Evolutionary conservation across 2,888 invertebrate genomes (phyloP).

Genomic region (Netelia melanura): DNA sequence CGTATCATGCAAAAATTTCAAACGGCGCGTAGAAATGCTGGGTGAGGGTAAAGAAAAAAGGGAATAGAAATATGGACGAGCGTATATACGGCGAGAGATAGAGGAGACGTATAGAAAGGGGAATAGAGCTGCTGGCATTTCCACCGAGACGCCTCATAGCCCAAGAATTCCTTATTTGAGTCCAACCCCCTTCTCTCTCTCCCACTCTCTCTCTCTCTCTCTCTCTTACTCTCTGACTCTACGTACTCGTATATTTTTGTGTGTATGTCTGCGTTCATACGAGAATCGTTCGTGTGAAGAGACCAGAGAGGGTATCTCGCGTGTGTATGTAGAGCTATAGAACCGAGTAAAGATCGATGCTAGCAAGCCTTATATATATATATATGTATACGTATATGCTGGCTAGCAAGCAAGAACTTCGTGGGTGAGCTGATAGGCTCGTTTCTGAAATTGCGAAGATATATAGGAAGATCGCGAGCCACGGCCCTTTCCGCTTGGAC

Average conservation of each 20-base stretch:
- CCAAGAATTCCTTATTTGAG: constrained; percentile 68
- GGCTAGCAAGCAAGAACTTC: constrained; percentile 49
- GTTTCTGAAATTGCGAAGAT: constrained; percentile 66
- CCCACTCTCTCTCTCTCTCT: no score
- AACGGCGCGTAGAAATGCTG: not conserved
- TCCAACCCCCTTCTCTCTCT: constrained; percentile 35
- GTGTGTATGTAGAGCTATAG: constrained; percentile 40
- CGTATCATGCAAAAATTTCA: constrained; percentile 30
- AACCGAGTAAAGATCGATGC: constrained; percentile 65
- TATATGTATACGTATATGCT: constrained; percentile 7
- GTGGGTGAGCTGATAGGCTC: constrained; percentile 59
- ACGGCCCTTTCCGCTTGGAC: constrained; percentile 49
- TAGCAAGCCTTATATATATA: constrained; percentile 39
- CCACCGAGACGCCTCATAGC: constrained; percentile 61
- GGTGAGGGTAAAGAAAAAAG: constrained; percentile 27
- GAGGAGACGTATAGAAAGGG: constrained; percentile 11
- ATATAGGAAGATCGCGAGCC: constrained; percentile 56
- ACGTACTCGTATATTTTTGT: constrained; percentile 31
- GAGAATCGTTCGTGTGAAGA: constrained; percentile 9
- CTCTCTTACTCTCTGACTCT: not conserved
- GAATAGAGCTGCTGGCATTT: constrained; percentile 59
- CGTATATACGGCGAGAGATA: constrained; percentile 23
- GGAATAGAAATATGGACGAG: constrained; percentile 41
- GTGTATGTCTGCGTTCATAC: not conserved
- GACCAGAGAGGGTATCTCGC: constrained; percentile 12